Evolutionary conservation across 2,113 vertebrate genomes (phyloP).

Genomic region (Microcebus jonahi): DNA sequence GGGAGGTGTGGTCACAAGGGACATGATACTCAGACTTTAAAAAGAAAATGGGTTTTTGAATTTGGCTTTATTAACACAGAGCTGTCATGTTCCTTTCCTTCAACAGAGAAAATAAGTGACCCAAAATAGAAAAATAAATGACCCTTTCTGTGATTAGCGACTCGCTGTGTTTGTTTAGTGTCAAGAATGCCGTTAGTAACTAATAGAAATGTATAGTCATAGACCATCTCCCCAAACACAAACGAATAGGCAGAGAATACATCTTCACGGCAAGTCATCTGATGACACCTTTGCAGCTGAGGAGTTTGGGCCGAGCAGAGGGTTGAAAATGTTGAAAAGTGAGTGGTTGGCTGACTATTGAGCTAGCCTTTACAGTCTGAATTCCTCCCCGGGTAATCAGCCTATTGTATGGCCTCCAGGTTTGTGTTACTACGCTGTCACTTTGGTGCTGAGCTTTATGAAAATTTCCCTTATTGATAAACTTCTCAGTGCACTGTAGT

Average conservation of each 20-base stretch:
- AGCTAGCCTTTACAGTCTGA: neutral
- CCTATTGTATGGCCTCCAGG: neutral
- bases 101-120: conserved; percentile 63
- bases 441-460: neutral
- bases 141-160: conserved; percentile 68
- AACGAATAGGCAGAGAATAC: neutral
- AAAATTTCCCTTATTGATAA: neutral
- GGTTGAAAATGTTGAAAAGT: neutral
- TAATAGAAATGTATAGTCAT: conserved; percentile 52
- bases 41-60: neutral
- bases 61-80: conserved; percentile 55
- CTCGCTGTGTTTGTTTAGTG: conserved; percentile 49
- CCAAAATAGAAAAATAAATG: conserved; percentile 65
- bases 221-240: conserved; percentile 20
- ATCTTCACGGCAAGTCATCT: neutral
- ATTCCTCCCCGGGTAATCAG: neutral
- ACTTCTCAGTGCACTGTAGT: neutral
- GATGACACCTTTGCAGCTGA: neutral
- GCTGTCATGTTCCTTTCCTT: conserved; percentile 63
- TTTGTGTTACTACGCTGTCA: neutral
- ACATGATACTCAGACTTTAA: neutral
- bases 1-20: neutral
- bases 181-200: conserved; percentile 51
- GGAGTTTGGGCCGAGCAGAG: neutral
- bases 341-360: neutral